Conservation (phyloP, 2,888 invertebrate species). For the Tricholauxania praeusta region DNA sequence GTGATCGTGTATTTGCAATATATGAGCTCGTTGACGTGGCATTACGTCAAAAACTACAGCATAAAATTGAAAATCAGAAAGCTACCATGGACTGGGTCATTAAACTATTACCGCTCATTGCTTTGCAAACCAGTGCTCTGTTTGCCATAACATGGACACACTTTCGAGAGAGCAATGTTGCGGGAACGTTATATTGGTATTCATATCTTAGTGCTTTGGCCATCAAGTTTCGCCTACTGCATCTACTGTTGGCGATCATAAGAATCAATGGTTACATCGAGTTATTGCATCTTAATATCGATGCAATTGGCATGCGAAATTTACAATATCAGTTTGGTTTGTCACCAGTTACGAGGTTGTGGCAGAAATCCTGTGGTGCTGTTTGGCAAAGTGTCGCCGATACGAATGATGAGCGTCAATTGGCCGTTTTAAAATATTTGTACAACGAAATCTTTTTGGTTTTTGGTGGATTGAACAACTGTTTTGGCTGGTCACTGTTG, state of each 20-base stretch:
- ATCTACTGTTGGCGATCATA: constrained; percentile 47
- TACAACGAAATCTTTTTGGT: constrained; percentile 59
- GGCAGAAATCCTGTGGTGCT: neutral
- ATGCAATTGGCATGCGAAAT: constrained; percentile 51
- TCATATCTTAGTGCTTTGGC: constrained; percentile 51
- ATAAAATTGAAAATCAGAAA: constrained; percentile 13
- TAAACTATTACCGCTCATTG: constrained; percentile 44
- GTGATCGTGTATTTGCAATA: constrained; percentile 41
- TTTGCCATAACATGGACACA: constrained; percentile 40
- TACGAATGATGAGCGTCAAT: constrained; percentile 39
- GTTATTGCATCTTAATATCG: constrained; percentile 45
- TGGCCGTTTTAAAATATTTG: constrained; percentile 55
- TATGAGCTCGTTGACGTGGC: constrained; percentile 44
- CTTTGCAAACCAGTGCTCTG: constrained; percentile 37
- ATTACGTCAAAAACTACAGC: constrained; percentile 40
- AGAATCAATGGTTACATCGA: constrained; percentile 48
- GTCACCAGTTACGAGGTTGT: neutral
- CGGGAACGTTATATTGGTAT: constrained; percentile 46
- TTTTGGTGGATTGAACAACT: constrained; percentile 56
- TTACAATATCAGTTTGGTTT: constrained; percentile 39
- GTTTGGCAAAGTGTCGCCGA: constrained; percentile 15
- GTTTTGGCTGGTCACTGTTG: constrained; percentile 64
- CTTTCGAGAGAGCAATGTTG: neutral
- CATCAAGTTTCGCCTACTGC: constrained; percentile 53
- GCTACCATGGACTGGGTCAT: constrained; percentile 13